These are phyloP conservation scores for Ptilorrhoa leucosticta DNA, from an alignment of 2,113 vertebrate species.

Conservation along the genomic window DNA sequence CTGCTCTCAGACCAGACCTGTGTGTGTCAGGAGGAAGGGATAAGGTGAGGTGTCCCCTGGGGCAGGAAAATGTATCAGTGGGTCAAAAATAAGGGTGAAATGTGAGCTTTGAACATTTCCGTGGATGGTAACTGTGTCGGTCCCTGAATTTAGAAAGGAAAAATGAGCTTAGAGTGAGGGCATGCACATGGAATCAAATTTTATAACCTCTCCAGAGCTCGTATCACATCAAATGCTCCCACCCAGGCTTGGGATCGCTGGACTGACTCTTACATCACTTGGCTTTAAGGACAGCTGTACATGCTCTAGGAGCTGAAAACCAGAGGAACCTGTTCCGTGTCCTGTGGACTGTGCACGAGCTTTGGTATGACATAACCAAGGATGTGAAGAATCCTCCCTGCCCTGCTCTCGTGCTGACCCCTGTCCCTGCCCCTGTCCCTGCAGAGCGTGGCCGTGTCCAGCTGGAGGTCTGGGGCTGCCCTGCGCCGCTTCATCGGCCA, in stretches of 20 bases:
- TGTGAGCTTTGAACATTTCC: neutral
- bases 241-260: neutral
- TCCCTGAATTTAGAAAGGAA: neutral
- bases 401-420: neutral
- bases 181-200: too few species aligned
- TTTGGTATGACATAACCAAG: accelerated
- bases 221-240: neutral
- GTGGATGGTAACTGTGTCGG: accelerated
- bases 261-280: neutral
- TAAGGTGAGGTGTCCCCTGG: constrained; percentile 72
- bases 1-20: constrained; percentile 81
- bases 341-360: neutral
- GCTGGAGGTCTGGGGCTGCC: constrained; percentile 84
- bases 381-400: accelerated
- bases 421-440: neutral
- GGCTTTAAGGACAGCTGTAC: neutral
- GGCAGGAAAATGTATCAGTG: neutral
- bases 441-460: constrained; percentile 86
- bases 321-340: neutral
- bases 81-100: neutral
- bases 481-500: constrained; percentile 85
- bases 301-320: neutral
- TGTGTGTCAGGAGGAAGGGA: constrained; percentile 91
- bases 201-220: neutral
- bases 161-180: neutral